phyloP scores from a whole-genome alignment of 2,113 vertebrate genomes.

The Festucalex cinctus region DNA sequence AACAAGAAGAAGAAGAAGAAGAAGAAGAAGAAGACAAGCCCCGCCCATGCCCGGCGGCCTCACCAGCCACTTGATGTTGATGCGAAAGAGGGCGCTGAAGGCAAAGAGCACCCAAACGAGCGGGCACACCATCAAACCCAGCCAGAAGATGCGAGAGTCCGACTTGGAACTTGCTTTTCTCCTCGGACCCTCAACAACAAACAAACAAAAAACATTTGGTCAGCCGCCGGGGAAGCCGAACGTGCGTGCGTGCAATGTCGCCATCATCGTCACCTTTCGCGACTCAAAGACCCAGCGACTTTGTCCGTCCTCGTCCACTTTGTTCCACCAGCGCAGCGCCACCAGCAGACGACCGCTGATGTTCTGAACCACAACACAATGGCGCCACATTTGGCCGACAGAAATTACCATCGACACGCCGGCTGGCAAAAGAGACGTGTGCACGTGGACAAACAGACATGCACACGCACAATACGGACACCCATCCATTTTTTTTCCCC shows the following conservation, averaged over 20 bases:
- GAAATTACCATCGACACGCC: no score
- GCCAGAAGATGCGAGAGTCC: conserved; percentile 92
- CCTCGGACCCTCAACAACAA: conserved; percentile 56
- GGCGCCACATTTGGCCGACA: background rate
- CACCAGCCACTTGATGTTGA: conserved; percentile 95
- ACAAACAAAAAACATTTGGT: conserved; percentile 38
- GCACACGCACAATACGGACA: background rate
- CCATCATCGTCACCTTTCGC: conserved; percentile 76
- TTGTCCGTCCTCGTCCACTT: conserved; percentile 90
- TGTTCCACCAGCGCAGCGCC: conserved; percentile 96
- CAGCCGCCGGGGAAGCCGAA: background rate
- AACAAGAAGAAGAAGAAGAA: no score
- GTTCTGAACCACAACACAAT: conserved; percentile 68
- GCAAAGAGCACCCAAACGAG: conserved; percentile 89
- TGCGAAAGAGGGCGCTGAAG: conserved; percentile 87
- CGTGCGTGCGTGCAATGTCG: background rate
- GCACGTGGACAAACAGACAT: no score
- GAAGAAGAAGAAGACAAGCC: background rate
- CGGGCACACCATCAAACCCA: conserved; percentile 85
- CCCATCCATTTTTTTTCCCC: no score
- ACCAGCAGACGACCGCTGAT: conserved; percentile 91
- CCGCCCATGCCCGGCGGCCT: conserved; percentile 38
- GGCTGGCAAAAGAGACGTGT: no score
- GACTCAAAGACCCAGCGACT: conserved; percentile 95
- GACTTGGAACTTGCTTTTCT: conserved; percentile 78